Evolutionary conservation across 35 echinoderm and acorn worm genomes (phyloP), one percentile per base, ranked within the genome.

Genomic region (Eucidaris tribuloides): DNA sequence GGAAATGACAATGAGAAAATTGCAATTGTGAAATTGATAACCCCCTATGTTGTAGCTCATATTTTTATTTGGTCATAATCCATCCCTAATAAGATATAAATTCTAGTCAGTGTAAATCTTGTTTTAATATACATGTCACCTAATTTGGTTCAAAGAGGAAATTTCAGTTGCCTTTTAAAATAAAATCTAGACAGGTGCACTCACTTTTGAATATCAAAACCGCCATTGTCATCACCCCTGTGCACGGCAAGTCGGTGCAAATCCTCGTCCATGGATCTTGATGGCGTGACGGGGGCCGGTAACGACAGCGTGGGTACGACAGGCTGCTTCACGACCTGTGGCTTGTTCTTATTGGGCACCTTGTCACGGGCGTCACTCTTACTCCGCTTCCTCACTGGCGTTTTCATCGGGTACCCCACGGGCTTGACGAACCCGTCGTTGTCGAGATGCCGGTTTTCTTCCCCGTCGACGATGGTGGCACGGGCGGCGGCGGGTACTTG

Each of bases 261-360:
- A 46, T 97, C 72, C 36, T 81, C 78, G 33, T 93, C 90, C 80
- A 84, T 90, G 18, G 90, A 87, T 62, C 80, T 78, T 15, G 83
- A 79, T 1, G 95, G 90, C 5, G 90, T 82, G 2, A 85, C 83
- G 17, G 79, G 40, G 13, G 90, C 79, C 20, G 95, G 95, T 56
- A 92, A 56, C n/a, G 90, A 93, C 58, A 98, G 68, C 3, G 86
- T 98, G 15, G 95, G 95, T 59, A 96, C 93, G 6, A 96, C 93
- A 22, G 93, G 93, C 38, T 86, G 82, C 46, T 96, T 96, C 13
- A 82, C 37, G 20, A 52, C 66, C 18, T 46, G 46, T 15, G 42
- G 63, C 77, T 54, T 74, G 20, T 35, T 70, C 34, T 88, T 80
- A 20, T 63, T 43, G n/a, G 19, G 25, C 77, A 68, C 44, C 60